A percentile compares a stretch with the other conserved stretches of the same genome.
phyloP scores from a whole-genome alignment of 2,797 vertebrate species.

The Gallinago stenura region DNA sequence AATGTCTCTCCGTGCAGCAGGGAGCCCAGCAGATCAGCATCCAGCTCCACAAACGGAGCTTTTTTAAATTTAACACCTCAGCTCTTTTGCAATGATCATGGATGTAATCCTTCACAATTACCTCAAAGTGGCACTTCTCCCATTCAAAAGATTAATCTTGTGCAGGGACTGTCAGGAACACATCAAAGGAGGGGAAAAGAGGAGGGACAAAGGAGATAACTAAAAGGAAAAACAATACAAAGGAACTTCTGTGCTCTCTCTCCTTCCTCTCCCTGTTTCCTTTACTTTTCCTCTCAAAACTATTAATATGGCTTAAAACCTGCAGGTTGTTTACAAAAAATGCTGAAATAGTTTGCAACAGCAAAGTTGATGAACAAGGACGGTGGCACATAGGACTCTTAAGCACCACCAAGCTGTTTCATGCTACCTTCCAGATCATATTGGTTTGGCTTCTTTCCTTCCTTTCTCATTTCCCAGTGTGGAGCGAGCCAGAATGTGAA shows the following conservation, averaged over 20 bases:
- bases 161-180: background rate
- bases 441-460: background rate
- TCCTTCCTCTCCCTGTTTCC: background rate
- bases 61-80: background rate
- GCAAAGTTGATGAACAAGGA: background rate
- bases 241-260: background rate
- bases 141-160: background rate
- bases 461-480: background rate
- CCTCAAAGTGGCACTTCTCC: background rate
- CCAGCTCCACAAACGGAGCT: background rate
- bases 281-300: background rate
- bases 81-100: background rate
- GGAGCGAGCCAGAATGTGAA: background rate
- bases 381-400: background rate
- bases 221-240: background rate
- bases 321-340: background rate
- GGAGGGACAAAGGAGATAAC: background rate
- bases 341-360: background rate
- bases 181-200: background rate
- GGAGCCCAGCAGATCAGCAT: background rate
- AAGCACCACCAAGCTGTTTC: background rate
- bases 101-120: constrained; percentile 18
- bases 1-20: background rate
- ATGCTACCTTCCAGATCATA: background rate
- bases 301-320: background rate